Percentiles rank a stretch among this genome's conserved stretches.
Conservation (phyloP, 2,888 invertebrate genomes). For the Sarcophaga caerulescens region DNA sequence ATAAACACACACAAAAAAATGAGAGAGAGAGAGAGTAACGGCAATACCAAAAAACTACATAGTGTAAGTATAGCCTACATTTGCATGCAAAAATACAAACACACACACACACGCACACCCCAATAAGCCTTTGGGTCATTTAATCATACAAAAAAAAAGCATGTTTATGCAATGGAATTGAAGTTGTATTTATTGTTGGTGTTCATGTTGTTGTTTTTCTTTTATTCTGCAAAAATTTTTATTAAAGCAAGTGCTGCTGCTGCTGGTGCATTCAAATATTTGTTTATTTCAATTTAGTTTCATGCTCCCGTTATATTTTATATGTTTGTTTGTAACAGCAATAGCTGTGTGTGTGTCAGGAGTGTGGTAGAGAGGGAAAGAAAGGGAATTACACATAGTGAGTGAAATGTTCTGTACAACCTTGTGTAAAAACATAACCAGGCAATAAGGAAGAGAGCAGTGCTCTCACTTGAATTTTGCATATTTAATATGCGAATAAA, state of each 20-base stretch:
- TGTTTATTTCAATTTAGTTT: slow-evolving; percentile 31
- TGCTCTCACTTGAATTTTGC: slow-evolving; percentile 5
- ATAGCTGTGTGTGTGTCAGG: background rate
- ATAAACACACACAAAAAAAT: background rate
- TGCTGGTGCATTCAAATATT: slow-evolving; percentile 47
- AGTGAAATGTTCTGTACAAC: background rate
- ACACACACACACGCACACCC: background rate
- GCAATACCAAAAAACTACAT: too few relatives aligned
- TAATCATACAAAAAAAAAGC: background rate
- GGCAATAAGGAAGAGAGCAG: slow-evolving; percentile 14
- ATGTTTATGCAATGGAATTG: slow-evolving; percentile 7
- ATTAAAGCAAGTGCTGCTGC: background rate
- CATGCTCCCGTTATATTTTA: slow-evolving; percentile 46
- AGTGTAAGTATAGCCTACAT: background rate
- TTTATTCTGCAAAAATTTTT: background rate
- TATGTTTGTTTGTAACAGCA: background rate
- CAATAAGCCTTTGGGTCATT: background rate
- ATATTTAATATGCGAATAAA: slow-evolving; percentile 25
- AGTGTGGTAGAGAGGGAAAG: background rate
- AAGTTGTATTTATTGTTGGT: slow-evolving; percentile 30
- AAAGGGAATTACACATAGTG: background rate
- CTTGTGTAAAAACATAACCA: background rate
- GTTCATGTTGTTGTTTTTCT: slow-evolving; percentile 10
- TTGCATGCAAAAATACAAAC: background rate
- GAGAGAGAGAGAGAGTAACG: slow-evolving; percentile 6